Base-by-base conservation (phyloP, 2,113 vertebrate species). In the Perca schrenkii region DNA sequence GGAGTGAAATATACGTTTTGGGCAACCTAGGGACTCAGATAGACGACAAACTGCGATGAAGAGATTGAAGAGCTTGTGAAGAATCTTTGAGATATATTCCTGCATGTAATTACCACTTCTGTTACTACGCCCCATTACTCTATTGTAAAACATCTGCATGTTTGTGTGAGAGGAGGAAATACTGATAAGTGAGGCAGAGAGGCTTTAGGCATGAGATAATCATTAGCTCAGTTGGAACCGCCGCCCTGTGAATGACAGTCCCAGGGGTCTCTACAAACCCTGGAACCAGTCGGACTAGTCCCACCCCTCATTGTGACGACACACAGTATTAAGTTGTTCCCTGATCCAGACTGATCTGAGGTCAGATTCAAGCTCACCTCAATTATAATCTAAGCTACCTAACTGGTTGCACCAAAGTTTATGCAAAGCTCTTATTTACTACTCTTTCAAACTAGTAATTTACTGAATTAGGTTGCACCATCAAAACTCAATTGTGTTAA, bases 171-270 rank as follows among this genome's bases (percentile, higher is more conserved):
- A 76, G 56, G 52, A 79, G 71, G 63, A 85, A 89, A 84, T 14
- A 28, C 70, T 70, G 85, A 88, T 67, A 80, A 80, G 83, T 31
- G 74, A 83, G 25, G 50, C 60, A 28, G 68, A 81, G 31, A 78
- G 69, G 22, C 2, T 71, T 86, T 56, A 86, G 86, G 83, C 86
- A 90, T 89, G 90, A 92, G 90, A 93, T 90, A 90, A 92, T 89
- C 74, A 79, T 90, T 87, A 87, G 84, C 84, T 91, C 87, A 90
- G 80, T 28, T 54, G 63, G 67, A 90, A 82, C 87, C 93, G 61
- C 93, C 91, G 75, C 93, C 93, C 93, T 88, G 74, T 84, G 88
- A 90, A 83, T 58, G 90, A 88, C 68, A 4, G 75, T 79, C 89
- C 88, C 91, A 49, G 61, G 83, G 83, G 83, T 85, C 82, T 87